A percentile compares a stretch with the other conserved stretches of the same genome.
phyloP scores from a whole-genome alignment of 23 tunicate genomes.

The Ciona savignyi region DNA sequence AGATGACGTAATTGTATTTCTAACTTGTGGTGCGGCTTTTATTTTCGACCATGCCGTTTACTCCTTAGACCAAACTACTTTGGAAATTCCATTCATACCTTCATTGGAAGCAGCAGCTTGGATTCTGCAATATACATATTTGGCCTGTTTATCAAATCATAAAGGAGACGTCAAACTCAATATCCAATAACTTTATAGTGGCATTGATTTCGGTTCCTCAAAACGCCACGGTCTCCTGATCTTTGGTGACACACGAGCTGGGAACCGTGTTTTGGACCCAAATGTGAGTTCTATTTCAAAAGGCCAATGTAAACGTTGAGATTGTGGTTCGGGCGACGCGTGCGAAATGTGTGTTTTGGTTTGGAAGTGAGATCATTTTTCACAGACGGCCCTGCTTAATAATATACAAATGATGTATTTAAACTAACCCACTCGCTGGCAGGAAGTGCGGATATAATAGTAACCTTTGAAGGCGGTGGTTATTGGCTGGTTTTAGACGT shows the following conservation, averaged over 20 bases:
- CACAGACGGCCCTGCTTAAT: background rate
- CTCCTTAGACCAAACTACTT: too few relatives aligned
- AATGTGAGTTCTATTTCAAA: background rate
- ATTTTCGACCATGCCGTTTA: too few relatives aligned
- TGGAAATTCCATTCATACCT: too few relatives aligned
- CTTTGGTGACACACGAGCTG: background rate
- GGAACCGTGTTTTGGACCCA: background rate
- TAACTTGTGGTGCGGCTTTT: too few relatives aligned
- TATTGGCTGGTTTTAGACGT: background rate
- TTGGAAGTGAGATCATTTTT: background rate
- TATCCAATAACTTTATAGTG: background rate
- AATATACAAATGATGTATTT: background rate
- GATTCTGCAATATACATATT: too few relatives aligned
- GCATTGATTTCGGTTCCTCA: background rate
- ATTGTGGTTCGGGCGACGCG: background rate
- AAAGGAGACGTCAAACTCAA: too few relatives aligned
- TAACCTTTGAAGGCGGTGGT: background rate
- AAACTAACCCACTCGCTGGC: background rate
- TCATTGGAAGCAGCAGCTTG: too few relatives aligned
- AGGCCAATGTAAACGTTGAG: background rate
- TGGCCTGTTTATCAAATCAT: too few relatives aligned
- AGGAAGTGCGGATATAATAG: background rate
- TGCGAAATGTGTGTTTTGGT: background rate
- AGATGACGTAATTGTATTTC: background rate
- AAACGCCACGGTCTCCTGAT: background rate